Base-by-base conservation (phyloP, 2,888 invertebrate species). In the Tetragnatha montana region DNA sequence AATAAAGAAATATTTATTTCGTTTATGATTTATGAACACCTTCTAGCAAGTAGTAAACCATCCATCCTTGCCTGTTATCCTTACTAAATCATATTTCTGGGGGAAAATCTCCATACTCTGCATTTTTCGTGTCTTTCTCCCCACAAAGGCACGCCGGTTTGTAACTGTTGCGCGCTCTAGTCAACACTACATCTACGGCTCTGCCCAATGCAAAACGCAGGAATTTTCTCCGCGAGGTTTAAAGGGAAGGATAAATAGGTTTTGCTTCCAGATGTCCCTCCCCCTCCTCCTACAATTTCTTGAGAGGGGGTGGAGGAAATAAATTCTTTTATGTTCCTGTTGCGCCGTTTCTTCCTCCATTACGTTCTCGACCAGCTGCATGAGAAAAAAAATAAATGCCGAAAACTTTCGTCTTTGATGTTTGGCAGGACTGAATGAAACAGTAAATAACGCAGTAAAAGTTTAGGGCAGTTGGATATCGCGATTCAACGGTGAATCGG, bases 211-310 rank as follows among this genome's bases (percentile, higher is more conserved):
- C 82, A 74, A 51, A 81, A 75, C 14, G n/a, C 70, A 19, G 49
- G 81, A 21, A 60, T 8, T 68, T 79, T 79, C 79, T 79, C 19
- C 4, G 51, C 50, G 51, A 21, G 51, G 22, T 60, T 79, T 50
- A 22, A 22, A 81, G 81, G 21, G 50, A 70, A 50, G 71, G 71
- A 51, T 81, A 73, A 81, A 81, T 71, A 73, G 81, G 51, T 50
- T 51, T 71, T 50, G 81, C 50, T 49, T 71, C 71, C 19, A 73
- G 71, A 71, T 51, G 50, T 51, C 50, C 70, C 70, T n/a, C n/a
- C n/a, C n/a, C n/a, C 70, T 71, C 70, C 70, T 71, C 0, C 21
- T 71, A 50, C 14, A 76, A 50, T 49, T 76, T 35, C 35, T 35
- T 35, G 35, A 35, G 35, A 35, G 35, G 35, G 50, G 50, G 50